Conservation (phyloP, 2,113 vertebrate species). For the Heliornis fulica region DNA sequence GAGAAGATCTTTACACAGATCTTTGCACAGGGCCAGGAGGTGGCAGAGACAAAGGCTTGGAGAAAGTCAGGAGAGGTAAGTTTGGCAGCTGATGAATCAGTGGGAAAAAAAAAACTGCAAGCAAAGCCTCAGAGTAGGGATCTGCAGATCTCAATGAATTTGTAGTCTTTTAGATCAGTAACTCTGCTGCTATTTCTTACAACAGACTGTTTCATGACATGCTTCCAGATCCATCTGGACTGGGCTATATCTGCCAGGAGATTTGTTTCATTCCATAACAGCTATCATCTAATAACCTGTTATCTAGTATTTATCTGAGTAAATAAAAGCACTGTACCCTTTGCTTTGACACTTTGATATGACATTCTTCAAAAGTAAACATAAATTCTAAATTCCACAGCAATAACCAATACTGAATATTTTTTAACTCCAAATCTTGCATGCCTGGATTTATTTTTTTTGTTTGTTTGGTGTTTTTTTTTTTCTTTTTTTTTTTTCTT, state of each 20-base stretch:
- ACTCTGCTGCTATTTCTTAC: not conserved
- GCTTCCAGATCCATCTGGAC: not conserved
- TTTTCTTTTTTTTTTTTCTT: not conserved
- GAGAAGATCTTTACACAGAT: not conserved
- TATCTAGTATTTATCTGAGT: not conserved
- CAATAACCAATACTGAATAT: not conserved
- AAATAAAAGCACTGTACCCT: not conserved
- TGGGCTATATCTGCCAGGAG: not conserved
- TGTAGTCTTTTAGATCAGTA: not conserved
- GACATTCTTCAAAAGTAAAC: not conserved
- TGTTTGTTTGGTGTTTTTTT: not conserved
- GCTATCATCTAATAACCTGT: not conserved
- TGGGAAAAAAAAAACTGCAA: not conserved
- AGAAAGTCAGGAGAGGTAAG: not conserved
- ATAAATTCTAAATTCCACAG: not conserved
- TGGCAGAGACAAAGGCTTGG: not conserved
- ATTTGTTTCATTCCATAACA: not conserved
- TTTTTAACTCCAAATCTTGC: not conserved
- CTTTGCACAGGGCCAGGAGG: not conserved
- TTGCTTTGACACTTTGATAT: not conserved
- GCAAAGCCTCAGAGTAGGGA: not conserved
- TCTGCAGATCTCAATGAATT: rapidly evolving
- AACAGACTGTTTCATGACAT: not conserved
- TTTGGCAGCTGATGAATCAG: not conserved
- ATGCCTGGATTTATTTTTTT: not conserved